phyloP scores from a whole-genome alignment of 2,888 invertebrate species.

The Parnassius mnemosyne region DNA sequence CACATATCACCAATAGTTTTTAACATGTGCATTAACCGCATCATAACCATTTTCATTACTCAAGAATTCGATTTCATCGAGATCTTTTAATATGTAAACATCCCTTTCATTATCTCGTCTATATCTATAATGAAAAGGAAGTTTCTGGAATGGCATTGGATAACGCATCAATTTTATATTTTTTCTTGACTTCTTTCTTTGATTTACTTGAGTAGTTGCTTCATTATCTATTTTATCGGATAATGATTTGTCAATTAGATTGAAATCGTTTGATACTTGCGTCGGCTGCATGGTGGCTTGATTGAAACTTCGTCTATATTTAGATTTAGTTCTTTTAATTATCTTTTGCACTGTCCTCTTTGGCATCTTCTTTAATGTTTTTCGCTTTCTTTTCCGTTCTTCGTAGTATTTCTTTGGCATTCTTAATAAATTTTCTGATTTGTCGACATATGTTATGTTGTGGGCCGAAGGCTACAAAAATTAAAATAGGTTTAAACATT shows the following conservation, averaged over 20 bases:
- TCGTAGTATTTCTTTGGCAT: constrained; percentile 48
- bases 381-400: constrained; percentile 45
- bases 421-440: constrained; percentile 55
- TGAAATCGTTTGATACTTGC: constrained; percentile 27
- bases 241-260: constrained; percentile 30
- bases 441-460: constrained; percentile 57
- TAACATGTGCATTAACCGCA: constrained; percentile 50
- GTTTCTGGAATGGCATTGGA: constrained; percentile 58
- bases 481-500: no score
- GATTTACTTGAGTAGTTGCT: constrained; percentile 42
- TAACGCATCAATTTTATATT: constrained; percentile 48
- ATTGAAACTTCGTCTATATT: constrained; percentile 45
- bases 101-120: constrained; percentile 47
- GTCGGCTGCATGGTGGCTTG: constrained; percentile 41
- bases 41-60: constrained; percentile 48
- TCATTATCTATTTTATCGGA: constrained; percentile 42
- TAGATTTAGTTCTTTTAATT: constrained; percentile 58
- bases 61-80: constrained; percentile 60
- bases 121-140: constrained; percentile 37
- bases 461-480: constrained; percentile 31
- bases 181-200: constrained; percentile 47
- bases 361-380: constrained; percentile 49
- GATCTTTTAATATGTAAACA: constrained; percentile 55
- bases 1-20: constrained; percentile 53
- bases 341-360: constrained; percentile 69